Evolutionary conservation across 2,888 invertebrate genomes (phyloP), one percentile per base, ranked within the genome.

Genomic region (Didymodactylos carnosus): DNA sequence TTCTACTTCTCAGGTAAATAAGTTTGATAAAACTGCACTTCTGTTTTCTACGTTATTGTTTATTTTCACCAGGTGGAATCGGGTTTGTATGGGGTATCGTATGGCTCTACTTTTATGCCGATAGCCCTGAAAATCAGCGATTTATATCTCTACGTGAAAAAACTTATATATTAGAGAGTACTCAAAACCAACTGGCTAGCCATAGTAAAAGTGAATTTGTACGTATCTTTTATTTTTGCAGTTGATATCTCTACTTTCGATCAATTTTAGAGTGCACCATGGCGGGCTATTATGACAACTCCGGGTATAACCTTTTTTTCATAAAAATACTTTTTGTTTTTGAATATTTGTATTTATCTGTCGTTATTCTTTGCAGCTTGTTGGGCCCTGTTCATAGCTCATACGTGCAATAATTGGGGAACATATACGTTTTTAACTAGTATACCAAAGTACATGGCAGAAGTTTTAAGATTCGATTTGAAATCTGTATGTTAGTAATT

Each of bases 401-500:
- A 46, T 72, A 46, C 72, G 23, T 72, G 49, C 23, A 46, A 43
- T 27, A 75, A 72, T 49, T 73, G 72, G 72, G 75, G 75, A 3
- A 69, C 43, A 19, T 75, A n/a, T 40, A 70, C 70, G n/a, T 72
- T 75, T 39, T 69, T 75, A 25, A 75, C 75, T 41, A 51, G 39
- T 23, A 53, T 75, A 3, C 75, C 75, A 27, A 75, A 69, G 29
- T 75, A 75, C 43, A 75, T 75, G 75, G 71, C 72, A 41, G 75
- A 75, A 46, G 75, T 75, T 14, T 70, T 75, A 7, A 70, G 72
- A 46, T 75, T 72, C 39, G 75, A 75, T 53, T 73, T 75, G 35
- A 75, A 75, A 75, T 71, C 70, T 8, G 62, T 62, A 62, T 10
- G n/a, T 62, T 35, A 6, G 5, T 62, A 4, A 14, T 13, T 14